Evolutionary conservation across 1,140 invertebrate species (phyloP).

Genomic region (Oedothorax gibbosus): DNA sequence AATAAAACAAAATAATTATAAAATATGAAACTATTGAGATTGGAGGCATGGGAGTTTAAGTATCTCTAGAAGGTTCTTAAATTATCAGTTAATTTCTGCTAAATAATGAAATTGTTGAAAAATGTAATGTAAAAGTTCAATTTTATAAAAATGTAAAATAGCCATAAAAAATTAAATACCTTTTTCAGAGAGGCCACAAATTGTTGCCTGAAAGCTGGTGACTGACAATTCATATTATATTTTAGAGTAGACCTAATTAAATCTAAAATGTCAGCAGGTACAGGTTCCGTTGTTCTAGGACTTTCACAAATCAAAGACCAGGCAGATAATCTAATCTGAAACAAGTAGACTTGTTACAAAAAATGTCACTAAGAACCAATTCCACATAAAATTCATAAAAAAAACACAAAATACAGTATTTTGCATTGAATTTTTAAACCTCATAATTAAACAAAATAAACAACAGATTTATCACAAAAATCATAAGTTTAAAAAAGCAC

Average conservation of each 20-base stretch:
- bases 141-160: not conserved
- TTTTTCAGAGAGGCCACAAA: conserved; percentile 70
- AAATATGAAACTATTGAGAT: too few relatives aligned
- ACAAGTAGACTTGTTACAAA: conserved; percentile 23
- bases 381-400: not conserved
- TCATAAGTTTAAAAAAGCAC: not conserved
- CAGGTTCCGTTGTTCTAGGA: conserved; percentile 78
- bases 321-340: conserved; percentile 72
- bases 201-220: conserved; percentile 72
- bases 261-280: conserved; percentile 75
- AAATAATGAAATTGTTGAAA: too few relatives aligned
- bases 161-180: conserved; percentile 63
- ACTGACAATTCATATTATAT: conserved; percentile 80
- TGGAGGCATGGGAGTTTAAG: too few relatives aligned
- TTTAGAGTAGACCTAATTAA: conserved; percentile 77
- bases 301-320: conserved; percentile 81
- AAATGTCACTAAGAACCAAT: not conserved
- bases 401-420: not conserved
- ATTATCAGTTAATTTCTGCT: too few relatives aligned
- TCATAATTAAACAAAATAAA: not conserved
- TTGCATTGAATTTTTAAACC: not conserved
- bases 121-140: too few relatives aligned
- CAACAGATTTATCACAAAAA: not conserved
- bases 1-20: too few relatives aligned
- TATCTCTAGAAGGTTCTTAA: too few relatives aligned